Evolutionary conservation across 2,888 invertebrate genomes (phyloP), one percentile per base, ranked within the genome.

Genomic region (Coenonympha glycerion): DNA sequence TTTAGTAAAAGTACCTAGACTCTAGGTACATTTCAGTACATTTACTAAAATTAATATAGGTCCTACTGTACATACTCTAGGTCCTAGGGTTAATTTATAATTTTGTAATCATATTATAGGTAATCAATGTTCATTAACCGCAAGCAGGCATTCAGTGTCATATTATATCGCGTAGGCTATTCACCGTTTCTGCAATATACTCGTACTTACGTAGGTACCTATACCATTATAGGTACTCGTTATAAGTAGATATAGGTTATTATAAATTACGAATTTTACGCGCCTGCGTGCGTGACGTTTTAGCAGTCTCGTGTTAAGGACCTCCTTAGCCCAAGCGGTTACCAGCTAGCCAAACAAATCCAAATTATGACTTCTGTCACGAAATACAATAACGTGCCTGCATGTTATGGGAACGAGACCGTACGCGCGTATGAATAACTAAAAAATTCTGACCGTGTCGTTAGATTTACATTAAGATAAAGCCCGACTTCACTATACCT

Each of bases 381-480:
- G 60, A 62, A 59, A 54, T 49, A 21, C 47, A 45, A 47, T 58
- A 52, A 57, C 56, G 57, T 57, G 56, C 42, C 45, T 42, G 51
- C 42, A 45, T 54, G 48, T 49, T 57, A 54, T 58, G 58, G 51
- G 61, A 61, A 62, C 53, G 52, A 40, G 45, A 45, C 37, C 46
- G 47, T 55, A 50, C 13, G 49, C 51, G 31, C 31, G 49, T 46
- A 45, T 54, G 36, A 53, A 47, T 26, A 9, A 50, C 55, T 53
- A 57, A 52, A 52, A 42, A 55, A 58, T 55, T 58, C 56, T 54
- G 37, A 41, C 40, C 54, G 50, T 42, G 53, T 53, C 51, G 47
- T 55, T 56, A 51, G 57, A 63, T 62, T 52, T 53, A 58, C 56
- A 59, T 60, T 55, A 51, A 59, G 59, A 61, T 61, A 60, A 58